Base-by-base conservation (phyloP, 2,113 vertebrate genomes). In the Oenanthe melanoleuca region DNA sequence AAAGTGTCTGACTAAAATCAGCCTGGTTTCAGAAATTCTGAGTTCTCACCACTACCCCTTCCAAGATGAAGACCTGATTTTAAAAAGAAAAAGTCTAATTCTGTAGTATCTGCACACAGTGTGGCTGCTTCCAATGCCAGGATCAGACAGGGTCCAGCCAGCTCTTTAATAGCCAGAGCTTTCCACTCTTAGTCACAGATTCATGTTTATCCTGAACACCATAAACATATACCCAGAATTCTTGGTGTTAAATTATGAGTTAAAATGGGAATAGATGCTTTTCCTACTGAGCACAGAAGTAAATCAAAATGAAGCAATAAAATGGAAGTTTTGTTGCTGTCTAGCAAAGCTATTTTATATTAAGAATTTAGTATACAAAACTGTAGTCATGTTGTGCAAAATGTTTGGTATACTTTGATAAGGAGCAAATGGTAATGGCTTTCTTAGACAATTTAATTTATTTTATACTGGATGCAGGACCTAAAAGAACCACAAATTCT, bases 271-370 rank as follows among this genome's bases (percentile, higher is more conserved):
- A 77, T 69, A 88, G 88, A 77, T 86, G 29, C 11, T 83, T 82
- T 90, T 90, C 71, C 53, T 86, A 85, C 71, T 88, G 57, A 96
- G 74, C 29, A 65, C 15, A 88, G 66, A 90, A 88, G 42, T 86
- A 93, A 96, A 92, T 94, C 45, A 93, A 95, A 94, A 93, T 45
- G 59, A 96, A 90, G 75, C 9, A 86, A 83, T 88, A 86, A 95
- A 93, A 92, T 42, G 66, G 88, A 95, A 93, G 29, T 3, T 94
- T 96, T 18, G 4, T 34, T 94, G 55, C 74, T 88, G 59, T 63
- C 74, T 90, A 82, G 90, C 29, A 90, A 90, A 90, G 56, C 47
- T 92, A 70, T 92, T 94, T 94, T 11, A 0, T 70, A 73, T 72
- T 93, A 95, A 90, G 63, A 93, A 95, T 92, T 93, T 86, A 66